Evolutionary conservation across 2,797 vertebrate genomes (phyloP).

Genomic region (Cetoscarus ocellatus): DNA sequence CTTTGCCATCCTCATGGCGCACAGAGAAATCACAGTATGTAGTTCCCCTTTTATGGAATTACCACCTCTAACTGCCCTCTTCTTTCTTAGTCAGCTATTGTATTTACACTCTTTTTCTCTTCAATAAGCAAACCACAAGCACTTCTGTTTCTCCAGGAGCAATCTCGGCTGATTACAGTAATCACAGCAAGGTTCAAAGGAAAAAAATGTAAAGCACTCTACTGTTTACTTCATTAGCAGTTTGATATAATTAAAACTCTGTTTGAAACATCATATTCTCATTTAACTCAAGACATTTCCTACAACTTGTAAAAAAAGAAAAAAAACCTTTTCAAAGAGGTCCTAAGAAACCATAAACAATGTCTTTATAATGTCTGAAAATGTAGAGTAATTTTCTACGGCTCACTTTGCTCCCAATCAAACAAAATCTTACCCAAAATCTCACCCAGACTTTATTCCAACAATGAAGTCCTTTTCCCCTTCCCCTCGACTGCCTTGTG

Average conservation of each 20-base stretch:
- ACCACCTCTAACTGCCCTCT: background rate
- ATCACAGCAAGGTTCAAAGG: background rate
- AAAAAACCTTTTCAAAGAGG: background rate
- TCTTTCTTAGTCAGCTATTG: background rate
- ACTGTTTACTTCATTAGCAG: background rate
- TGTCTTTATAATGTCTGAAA: background rate
- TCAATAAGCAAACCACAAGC: background rate
- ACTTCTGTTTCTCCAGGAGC: background rate
- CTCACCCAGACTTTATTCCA: no score
- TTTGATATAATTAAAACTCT: background rate
- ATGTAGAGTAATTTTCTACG: background rate
- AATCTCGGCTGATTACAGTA: background rate
- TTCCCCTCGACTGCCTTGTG: no score
- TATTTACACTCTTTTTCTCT: background rate
- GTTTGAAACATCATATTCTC: background rate
- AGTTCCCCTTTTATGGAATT: conserved; percentile 14
- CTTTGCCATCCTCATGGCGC: conserved; percentile 98
- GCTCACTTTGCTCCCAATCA: background rate
- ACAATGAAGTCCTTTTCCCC: no score
- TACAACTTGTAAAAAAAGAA: background rate
- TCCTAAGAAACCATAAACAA: background rate
- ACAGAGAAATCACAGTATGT: conserved; percentile 92
- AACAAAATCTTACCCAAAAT: no score
- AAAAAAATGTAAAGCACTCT: no score
- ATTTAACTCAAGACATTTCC: background rate